phyloP scores from a whole-genome alignment of 1,140 invertebrate species.

The Drosophila kepulauana region DNA sequence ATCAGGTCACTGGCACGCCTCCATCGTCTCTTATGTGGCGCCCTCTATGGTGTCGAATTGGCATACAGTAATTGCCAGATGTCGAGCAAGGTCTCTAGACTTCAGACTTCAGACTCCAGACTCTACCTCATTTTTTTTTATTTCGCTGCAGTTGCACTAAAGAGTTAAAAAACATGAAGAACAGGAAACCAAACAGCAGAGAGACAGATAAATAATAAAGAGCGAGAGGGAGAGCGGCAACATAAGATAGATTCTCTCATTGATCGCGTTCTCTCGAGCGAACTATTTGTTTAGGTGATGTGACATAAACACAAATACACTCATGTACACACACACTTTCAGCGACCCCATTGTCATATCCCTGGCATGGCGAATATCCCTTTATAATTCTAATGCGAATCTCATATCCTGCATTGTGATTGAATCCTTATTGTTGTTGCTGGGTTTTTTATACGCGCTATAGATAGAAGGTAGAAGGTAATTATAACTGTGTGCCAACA shows the following conservation, averaged over 20 bases:
- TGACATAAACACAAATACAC: constrained; percentile 39
- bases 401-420: constrained; percentile 52
- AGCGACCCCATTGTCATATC: constrained; percentile 36
- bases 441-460: constrained; percentile 16
- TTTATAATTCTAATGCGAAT: constrained; percentile 69
- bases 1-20: constrained; percentile 76
- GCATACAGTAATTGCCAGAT: constrained; percentile 17
- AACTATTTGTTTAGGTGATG: constrained; percentile 67
- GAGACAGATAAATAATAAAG: neutral
- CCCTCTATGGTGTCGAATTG: constrained; percentile 9
- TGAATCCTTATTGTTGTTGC: constrained; percentile 23
- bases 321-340: constrained; percentile 4
- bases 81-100: constrained; percentile 17
- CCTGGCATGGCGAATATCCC: constrained; percentile 53
- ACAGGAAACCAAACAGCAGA: neutral
- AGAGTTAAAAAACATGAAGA: constrained; percentile 23
- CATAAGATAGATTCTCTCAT: neutral
- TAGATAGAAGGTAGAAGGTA: no score
- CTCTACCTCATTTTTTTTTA: constrained; percentile 10
- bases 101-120: neutral
- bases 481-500: no score
- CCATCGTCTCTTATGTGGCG: constrained; percentile 11
- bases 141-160: constrained; percentile 16
- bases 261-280: constrained; percentile 36
- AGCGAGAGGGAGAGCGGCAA: neutral